These are phyloP conservation scores for Elmis aenea DNA, from an alignment of 2,888 invertebrate species.

Conservation along the genomic window DNA sequence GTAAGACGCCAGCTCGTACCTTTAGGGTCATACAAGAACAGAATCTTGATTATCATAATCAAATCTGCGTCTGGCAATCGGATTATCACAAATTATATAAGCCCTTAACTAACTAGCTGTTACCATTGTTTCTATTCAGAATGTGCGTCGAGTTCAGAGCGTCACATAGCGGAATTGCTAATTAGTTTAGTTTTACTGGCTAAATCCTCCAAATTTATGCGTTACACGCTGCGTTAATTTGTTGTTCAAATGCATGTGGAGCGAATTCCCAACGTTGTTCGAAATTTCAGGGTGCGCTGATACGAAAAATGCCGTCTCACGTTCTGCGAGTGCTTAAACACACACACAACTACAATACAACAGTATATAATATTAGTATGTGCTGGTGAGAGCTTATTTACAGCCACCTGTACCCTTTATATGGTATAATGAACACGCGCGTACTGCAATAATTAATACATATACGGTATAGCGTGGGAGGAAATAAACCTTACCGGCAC, in stretches of 20 bases:
- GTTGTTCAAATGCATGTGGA: constrained; percentile 17
- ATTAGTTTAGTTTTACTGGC: constrained; percentile 27
- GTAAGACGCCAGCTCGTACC: constrained; percentile 16
- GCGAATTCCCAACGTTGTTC: no score
- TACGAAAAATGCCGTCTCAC: no score
- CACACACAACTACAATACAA: no score
- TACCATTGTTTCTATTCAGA: constrained; percentile 30
- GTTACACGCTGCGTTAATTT: constrained; percentile 20
- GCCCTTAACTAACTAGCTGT: constrained; percentile 42
- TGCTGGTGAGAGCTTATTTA: constrained; percentile 21
- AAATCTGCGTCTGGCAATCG: constrained; percentile 41
- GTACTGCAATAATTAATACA: constrained; percentile 31
- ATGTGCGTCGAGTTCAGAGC: constrained; percentile 25
- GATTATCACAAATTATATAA: constrained; percentile 43
- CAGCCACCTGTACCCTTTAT: constrained; percentile 25
- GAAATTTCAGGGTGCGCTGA: no score
- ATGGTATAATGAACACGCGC: constrained; percentile 29
- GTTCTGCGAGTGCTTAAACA: no score
- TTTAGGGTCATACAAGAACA: constrained; percentile 24
- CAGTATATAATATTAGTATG: constrained; percentile 2
- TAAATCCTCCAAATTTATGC: constrained; percentile 28
- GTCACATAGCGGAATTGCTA: constrained; percentile 24
- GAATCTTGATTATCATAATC: constrained; percentile 44
- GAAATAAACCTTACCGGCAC: constrained; percentile 13
- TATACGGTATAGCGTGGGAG: constrained; percentile 27